A percentile compares a stretch with the other conserved stretches of the same genome.
phyloP scores from a whole-genome alignment of 2,113 vertebrate genomes.

The Bambusicola thoracicus region DNA sequence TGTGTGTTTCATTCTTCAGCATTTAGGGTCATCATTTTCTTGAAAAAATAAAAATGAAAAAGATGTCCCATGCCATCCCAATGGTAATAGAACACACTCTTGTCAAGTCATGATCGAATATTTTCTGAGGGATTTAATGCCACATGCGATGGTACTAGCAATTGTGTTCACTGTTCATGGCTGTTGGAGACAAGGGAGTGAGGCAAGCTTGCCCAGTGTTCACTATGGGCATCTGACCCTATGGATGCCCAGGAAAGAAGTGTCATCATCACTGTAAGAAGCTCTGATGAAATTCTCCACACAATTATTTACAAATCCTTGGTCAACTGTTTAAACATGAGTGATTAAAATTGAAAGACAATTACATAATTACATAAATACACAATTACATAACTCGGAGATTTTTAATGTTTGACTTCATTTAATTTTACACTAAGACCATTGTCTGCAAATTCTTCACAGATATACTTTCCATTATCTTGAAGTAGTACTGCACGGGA shows the following conservation, averaged over 20 bases:
- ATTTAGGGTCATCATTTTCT: not conserved
- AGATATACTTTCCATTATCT: not conserved
- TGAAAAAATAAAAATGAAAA: not conserved
- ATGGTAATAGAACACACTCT: not conserved
- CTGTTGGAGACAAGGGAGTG: not conserved
- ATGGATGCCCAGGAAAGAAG: not conserved
- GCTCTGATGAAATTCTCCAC: not conserved
- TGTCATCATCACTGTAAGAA: not conserved
- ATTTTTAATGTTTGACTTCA: not conserved
- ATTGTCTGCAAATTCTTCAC: not conserved
- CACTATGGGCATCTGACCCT: not conserved
- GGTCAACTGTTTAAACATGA: not conserved
- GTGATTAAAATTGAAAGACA: not conserved
- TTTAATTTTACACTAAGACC: not conserved
- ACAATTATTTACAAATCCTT: not conserved
- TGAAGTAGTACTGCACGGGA: not conserved
- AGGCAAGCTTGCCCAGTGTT: not conserved
- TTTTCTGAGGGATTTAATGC: not conserved
- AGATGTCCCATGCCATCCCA: rapidly evolving
- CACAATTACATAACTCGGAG: no score
- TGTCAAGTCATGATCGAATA: not conserved
- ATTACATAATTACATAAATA: no score
- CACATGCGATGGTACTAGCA: not conserved
- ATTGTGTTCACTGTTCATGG: not conserved
- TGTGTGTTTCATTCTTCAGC: not conserved